Percentiles rank a stretch among this genome's conserved stretches.
Evolutionary conservation across 2,113 vertebrate genomes (phyloP).

Genomic region (Colistium nudipinnis): DNA sequence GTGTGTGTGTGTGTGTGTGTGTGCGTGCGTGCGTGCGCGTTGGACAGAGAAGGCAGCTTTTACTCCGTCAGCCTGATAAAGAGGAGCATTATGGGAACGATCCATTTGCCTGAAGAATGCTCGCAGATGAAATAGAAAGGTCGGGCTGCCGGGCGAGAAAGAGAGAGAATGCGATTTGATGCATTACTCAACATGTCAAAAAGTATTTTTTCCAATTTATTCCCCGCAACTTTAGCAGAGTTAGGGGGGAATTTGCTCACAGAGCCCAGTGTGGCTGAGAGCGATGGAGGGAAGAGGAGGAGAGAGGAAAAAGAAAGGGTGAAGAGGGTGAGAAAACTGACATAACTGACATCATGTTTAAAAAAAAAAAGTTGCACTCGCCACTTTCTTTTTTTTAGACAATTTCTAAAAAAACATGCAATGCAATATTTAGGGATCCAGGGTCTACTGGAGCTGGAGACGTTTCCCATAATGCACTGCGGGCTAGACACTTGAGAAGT

Average conservation of each 20-base stretch:
- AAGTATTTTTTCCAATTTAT: conserved; percentile 74
- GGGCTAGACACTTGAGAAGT: background rate
- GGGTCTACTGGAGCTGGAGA: background rate
- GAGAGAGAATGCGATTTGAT: conserved; percentile 64
- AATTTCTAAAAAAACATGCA: too few relatives aligned
- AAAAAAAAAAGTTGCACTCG: background rate
- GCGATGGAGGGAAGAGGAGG: conserved; percentile 19
- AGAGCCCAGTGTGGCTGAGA: conserved; percentile 48
- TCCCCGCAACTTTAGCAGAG: conserved; percentile 57
- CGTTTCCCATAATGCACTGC: background rate
- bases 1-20: background rate
- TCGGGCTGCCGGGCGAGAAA: conserved; percentile 54
- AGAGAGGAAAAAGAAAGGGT: background rate
- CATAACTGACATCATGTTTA: conserved; percentile 36
- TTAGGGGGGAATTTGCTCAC: conserved; percentile 64
- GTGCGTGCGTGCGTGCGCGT: conserved; percentile 24
- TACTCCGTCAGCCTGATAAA: conserved; percentile 63
- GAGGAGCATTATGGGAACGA: conserved; percentile 65
- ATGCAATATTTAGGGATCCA: background rate
- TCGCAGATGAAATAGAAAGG: conserved; percentile 62
- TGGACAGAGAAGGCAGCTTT: conserved; percentile 34
- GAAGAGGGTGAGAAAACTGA: conserved; percentile 12
- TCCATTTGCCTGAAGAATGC: conserved; percentile 65
- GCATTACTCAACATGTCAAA: conserved; percentile 76
- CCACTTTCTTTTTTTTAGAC: too few relatives aligned